Conservation (phyloP, 2,113 vertebrate species). For the Alethe diademata region DNA sequence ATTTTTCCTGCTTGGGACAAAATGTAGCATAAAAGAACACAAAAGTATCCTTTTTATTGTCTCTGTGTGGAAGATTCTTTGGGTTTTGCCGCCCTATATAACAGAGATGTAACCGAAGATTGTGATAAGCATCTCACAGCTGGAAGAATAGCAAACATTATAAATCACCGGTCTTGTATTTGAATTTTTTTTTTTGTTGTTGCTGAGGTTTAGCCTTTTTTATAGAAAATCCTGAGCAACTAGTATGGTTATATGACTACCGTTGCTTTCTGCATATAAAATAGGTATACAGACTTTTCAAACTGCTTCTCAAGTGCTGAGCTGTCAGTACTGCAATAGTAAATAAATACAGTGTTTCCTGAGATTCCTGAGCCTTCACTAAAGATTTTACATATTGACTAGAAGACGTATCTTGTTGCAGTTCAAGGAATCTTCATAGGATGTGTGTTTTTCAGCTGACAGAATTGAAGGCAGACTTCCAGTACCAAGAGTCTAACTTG, state of each 20-base stretch:
- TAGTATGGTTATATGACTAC: neutral
- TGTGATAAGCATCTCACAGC: neutral
- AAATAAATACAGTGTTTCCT: neutral
- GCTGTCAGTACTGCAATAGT: neutral
- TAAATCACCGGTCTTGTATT: neutral
- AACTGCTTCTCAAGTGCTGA: neutral
- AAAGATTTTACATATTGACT: neutral
- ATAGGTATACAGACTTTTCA: neutral
- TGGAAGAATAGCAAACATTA: neutral
- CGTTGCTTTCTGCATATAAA: neutral
- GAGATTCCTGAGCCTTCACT: neutral
- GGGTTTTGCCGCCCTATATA: neutral
- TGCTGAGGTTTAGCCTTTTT: neutral
- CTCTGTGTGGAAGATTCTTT: neutral
- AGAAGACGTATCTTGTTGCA: neutral
- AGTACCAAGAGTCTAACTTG: constrained; percentile 97
- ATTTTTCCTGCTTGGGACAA: neutral
- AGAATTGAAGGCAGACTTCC: constrained; percentile 97
- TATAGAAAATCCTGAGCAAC: neutral
- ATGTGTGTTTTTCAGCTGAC: constrained; percentile 81
- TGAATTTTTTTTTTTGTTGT: neutral
- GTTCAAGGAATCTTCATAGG: neutral
- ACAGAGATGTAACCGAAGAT: neutral
- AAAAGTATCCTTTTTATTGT: neutral
- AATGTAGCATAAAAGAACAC: neutral